Evolutionary conservation across 2,888 invertebrate species (phyloP).

Genomic region (Cataglyphis albicans): DNA sequence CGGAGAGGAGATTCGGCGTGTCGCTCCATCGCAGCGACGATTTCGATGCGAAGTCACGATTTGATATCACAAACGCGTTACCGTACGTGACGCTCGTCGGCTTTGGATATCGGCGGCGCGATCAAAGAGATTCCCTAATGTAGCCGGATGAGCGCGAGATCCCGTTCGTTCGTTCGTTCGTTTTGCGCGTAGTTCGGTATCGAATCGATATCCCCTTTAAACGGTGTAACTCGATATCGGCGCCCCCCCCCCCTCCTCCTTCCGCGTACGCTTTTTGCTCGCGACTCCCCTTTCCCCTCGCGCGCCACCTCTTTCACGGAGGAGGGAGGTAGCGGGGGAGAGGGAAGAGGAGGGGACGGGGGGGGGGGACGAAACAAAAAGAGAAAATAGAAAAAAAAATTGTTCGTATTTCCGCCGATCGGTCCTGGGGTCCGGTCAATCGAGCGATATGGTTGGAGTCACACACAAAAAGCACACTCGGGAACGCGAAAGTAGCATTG

Average conservation of each 20-base stretch:
- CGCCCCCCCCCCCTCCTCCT: background rate
- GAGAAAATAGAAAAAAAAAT: slow-evolving; percentile 15
- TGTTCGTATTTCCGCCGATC: slow-evolving; percentile 18
- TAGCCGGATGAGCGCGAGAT: background rate
- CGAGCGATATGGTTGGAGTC: slow-evolving; percentile 31
- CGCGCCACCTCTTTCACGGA: background rate
- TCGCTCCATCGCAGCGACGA: slow-evolving; percentile 19
- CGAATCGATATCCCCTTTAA: slow-evolving; percentile 51
- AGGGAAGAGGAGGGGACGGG: background rate
- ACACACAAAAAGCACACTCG: slow-evolving; percentile 27
- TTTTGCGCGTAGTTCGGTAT: background rate
- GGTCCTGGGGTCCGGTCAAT: background rate
- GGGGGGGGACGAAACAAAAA: background rate
- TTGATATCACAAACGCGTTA: slow-evolving; percentile 55
- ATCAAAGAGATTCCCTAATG: slow-evolving; percentile 55
- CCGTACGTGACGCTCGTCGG: slow-evolving; percentile 49
- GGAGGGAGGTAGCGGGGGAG: no score
- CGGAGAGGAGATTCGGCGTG: slow-evolving; percentile 7
- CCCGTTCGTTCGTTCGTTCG: background rate
- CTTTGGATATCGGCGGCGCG: slow-evolving; percentile 29
- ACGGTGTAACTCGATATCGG: slow-evolving; percentile 38
- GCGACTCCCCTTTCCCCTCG: background rate
- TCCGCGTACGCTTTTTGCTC: slow-evolving; percentile 1
- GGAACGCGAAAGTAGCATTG: slow-evolving; percentile 43
- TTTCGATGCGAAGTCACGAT: slow-evolving; percentile 51